phyloP scores from a whole-genome alignment of 1,140 invertebrate genomes.

The Drosophila sechellia region DNA sequence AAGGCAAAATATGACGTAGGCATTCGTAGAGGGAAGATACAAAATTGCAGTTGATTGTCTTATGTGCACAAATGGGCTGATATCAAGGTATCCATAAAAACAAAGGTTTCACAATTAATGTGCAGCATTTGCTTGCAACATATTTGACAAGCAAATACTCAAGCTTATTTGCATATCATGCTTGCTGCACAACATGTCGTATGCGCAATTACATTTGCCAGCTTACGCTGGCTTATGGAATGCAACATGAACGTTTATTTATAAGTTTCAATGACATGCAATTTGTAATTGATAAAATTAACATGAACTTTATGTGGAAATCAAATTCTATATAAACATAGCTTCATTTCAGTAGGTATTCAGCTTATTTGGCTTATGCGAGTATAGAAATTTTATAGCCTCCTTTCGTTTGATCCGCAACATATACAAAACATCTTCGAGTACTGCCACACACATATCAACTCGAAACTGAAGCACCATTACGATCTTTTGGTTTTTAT shows the following conservation, averaged over 20 bases:
- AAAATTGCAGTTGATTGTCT: constrained; percentile 32
- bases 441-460: constrained; percentile 31
- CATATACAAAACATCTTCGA: constrained; percentile 18
- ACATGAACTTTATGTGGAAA: constrained; percentile 7
- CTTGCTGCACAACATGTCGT: constrained; percentile 22
- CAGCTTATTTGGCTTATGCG: no score
- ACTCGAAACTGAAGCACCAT: constrained; percentile 32
- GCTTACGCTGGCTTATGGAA: constrained; percentile 35
- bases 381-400: not conserved
- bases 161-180: constrained; percentile 22
- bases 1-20: constrained; percentile 23
- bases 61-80: constrained; percentile 5
- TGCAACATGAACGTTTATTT: constrained; percentile 3
- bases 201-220: constrained; percentile 34
- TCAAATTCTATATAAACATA: constrained; percentile 6
- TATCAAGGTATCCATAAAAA: constrained; percentile 9
- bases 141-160: constrained; percentile 27
- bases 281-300: constrained; percentile 42
- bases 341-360: not conserved
- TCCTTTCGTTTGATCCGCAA: not conserved
- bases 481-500: constrained; percentile 34
- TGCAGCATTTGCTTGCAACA: constrained; percentile 16
- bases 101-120: constrained; percentile 30
- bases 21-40: constrained; percentile 2
- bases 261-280: constrained; percentile 23